Evolutionary conservation across 2,113 vertebrate species (phyloP).

Genomic region (Percopsis transmontana): DNA sequence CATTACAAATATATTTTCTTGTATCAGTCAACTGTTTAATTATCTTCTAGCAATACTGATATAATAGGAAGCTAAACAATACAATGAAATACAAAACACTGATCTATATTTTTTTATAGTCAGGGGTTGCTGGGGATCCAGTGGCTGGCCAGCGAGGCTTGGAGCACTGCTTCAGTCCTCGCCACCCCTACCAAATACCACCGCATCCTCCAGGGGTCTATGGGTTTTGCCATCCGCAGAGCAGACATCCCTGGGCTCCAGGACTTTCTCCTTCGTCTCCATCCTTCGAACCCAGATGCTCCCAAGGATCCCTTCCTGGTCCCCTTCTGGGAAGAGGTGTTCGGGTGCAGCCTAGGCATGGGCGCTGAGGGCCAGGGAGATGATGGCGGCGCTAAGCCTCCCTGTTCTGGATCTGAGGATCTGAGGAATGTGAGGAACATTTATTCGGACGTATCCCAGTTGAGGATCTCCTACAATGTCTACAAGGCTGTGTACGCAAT

Average conservation of each 20-base stretch:
- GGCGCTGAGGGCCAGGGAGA: constrained; percentile 13
- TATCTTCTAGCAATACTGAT: neutral
- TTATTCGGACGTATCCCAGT: constrained; percentile 78
- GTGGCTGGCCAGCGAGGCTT: constrained; percentile 82
- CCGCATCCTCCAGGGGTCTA: constrained; percentile 72
- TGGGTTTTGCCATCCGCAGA: constrained; percentile 79
- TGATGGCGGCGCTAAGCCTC: constrained; percentile 32
- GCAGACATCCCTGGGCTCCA: constrained; percentile 71
- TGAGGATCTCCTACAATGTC: constrained; percentile 83
- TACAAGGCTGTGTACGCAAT: constrained; percentile 81
- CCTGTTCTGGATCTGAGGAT: constrained; percentile 75
- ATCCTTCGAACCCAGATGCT: constrained; percentile 56
- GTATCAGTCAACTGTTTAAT: neutral
- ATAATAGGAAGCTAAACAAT: no score
- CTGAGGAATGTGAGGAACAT: constrained; percentile 68
- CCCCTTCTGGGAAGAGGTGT: constrained; percentile 79
- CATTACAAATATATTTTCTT: neutral
- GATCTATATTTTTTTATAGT: constrained; percentile 32
- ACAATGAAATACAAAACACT: no score
- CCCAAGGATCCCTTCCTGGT: constrained; percentile 69
- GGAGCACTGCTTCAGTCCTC: constrained; percentile 79
- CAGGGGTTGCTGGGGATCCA: constrained; percentile 75
- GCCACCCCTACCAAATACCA: constrained; percentile 69
- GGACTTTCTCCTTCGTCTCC: constrained; percentile 75
- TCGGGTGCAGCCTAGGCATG: constrained; percentile 71